Percentiles rank a stretch among this genome's conserved stretches.
Evolutionary conservation across 2,113 vertebrate species (phyloP).

Genomic region (Aplodontia rufa): DNA sequence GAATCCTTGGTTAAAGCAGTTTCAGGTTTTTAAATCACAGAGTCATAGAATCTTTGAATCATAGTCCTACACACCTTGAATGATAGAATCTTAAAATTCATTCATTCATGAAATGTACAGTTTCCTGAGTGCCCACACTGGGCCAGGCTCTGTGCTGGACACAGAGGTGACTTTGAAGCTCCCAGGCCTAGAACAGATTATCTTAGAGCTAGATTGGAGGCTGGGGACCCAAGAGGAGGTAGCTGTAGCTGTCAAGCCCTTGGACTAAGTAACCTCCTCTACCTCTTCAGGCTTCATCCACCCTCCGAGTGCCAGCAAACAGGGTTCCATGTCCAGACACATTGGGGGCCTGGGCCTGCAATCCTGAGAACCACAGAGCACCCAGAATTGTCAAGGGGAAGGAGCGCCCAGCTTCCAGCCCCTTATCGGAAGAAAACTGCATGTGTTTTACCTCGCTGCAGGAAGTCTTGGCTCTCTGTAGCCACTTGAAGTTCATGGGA

Average conservation of each 20-base stretch:
- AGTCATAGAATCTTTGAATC: not conserved
- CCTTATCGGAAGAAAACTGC: not conserved
- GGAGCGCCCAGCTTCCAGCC: not conserved
- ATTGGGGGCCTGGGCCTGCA: not conserved
- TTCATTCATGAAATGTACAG: not conserved
- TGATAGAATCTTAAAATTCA: not conserved
- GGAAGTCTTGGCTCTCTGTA: not conserved
- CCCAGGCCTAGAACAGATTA: not conserved
- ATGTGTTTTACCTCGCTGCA: not conserved
- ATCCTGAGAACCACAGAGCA: fast-evolving
- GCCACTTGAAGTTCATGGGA: not conserved
- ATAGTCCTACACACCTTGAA: not conserved
- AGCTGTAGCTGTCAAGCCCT: not conserved
- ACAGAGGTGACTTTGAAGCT: not conserved
- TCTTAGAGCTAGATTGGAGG: not conserved
- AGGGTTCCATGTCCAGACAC: not conserved
- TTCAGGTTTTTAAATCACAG: not conserved
- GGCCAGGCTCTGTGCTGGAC: not conserved
- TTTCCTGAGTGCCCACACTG: not conserved
- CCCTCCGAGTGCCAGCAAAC: not conserved
- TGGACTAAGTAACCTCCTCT: not conserved
- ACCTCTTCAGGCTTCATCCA: not conserved
- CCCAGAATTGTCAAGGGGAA: not conserved
- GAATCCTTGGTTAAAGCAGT: not conserved
- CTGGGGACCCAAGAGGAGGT: not conserved